Base-by-base conservation (phyloP, 2,797 vertebrate species). In the Nannoperca australis region DNA sequence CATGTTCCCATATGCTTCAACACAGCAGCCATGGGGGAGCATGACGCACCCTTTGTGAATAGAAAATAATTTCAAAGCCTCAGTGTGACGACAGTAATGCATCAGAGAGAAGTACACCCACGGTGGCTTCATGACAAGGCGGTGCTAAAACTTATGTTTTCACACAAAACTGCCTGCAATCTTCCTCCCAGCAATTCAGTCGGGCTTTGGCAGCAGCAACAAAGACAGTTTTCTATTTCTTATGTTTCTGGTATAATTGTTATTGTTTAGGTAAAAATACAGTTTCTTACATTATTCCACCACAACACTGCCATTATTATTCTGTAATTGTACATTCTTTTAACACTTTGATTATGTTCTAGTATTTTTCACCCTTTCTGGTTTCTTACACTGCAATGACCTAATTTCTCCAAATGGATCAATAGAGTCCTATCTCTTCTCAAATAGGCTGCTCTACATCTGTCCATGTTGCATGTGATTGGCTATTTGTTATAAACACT, bases 81-180 rank as follows among this genome's bases (percentile, higher is more conserved):
- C 60, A 3, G 53, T 62, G 53, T 81, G 64, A 81, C 22, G 54
- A 64, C 69, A 60, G 65, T 45, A 54, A 65, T 70, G 66, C 62
- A 75, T 79, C 70, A 73, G 61, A 72, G 44, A 80, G 54, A 65
- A 62, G 18, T 45, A 32, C 70, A 55, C 49, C 53, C 56, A 34
- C 69, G 44, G 17, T 34, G 59, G 54, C 27, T 30, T 63, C 54
- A 13, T 66, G 79, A 66, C 18, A 0, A 11, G 24, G 5, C 17
- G 14, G 18, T 63, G 66, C 82, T 76, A 69, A 76, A 79, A 81
- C 40, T 72, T 58, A 8, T 54, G 47, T 65, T 74, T 74, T 68
- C 55, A 50, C 34, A 22, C 53, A 59, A 17, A 9, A 22, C 69
- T 20, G 54, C 44, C 30, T 67, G 30, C 32, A 20, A 2, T 50